Evolutionary conservation across 2,797 vertebrate genomes (phyloP).

Genomic region (Lacerta viridis): DNA sequence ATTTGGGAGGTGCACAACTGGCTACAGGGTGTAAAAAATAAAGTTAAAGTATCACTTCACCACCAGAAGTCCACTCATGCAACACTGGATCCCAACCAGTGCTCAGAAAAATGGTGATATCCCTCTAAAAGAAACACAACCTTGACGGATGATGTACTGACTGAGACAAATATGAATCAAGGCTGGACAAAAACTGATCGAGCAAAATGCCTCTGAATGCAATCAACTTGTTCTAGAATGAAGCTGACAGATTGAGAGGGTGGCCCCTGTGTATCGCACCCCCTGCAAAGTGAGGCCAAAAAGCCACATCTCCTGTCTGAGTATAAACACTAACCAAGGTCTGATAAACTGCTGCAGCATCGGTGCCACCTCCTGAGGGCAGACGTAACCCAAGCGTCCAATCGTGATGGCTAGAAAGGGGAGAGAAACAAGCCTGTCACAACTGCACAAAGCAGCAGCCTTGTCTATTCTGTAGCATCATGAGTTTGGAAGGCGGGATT

Average conservation of each 20-base stretch:
- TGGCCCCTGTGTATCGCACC: neutral
- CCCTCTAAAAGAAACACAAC: neutral
- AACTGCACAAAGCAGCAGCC: neutral
- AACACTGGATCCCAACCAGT: neutral
- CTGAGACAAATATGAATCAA: neutral
- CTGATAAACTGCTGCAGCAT: constrained; percentile 95
- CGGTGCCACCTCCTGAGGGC: constrained; percentile 94
- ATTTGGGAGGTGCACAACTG: no score
- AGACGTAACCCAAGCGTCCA: constrained; percentile 92
- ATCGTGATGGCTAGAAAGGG: constrained; percentile 90
- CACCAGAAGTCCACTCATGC: no score
- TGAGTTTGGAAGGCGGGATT: neutral
- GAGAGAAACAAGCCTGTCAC: constrained; percentile 66
- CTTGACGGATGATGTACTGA: neutral
- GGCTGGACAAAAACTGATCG: neutral
- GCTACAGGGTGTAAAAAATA: no score
- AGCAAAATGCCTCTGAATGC: neutral
- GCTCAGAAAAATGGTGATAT: neutral
- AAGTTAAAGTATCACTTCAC: no score
- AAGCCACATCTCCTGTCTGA: neutral
- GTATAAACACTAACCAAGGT: constrained; percentile 85
- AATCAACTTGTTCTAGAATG: neutral
- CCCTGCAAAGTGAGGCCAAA: neutral
- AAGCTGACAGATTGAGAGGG: neutral
- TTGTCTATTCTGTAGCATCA: constrained; percentile 36